Evolutionary conservation across 2,113 vertebrate genomes (phyloP).

Genomic region (Sarotherodon lohbergeri): DNA sequence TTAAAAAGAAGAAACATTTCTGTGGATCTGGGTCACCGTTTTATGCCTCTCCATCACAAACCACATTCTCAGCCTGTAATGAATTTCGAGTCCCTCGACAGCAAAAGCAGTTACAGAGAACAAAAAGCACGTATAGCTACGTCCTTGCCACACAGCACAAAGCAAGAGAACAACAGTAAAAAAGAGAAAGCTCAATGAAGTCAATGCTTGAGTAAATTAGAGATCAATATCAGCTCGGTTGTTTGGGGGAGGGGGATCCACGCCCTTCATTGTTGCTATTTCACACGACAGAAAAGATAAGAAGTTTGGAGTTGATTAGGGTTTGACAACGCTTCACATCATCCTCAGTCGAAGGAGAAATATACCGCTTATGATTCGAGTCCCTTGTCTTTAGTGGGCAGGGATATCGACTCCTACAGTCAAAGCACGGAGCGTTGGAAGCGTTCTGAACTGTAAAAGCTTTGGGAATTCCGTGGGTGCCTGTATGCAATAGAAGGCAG

Average conservation of each 20-base stretch:
- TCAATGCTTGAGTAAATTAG: slow-evolving; percentile 35
- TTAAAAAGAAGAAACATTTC: neutral
- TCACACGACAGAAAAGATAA: slow-evolving; percentile 9
- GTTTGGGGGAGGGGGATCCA: neutral
- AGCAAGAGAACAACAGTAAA: slow-evolving; percentile 13
- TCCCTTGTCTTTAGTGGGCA: neutral
- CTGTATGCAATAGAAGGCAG: slow-evolving; percentile 46
- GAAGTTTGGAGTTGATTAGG: neutral
- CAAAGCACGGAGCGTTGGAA: neutral
- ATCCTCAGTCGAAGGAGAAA: neutral
- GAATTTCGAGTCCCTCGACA: slow-evolving; percentile 6
- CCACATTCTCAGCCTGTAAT: slow-evolving; percentile 9
- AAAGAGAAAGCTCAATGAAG: slow-evolving; percentile 15
- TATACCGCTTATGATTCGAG: neutral
- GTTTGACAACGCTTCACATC: neutral
- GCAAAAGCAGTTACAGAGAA: slow-evolving; percentile 36
- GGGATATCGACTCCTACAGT: neutral
- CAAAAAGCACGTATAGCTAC: neutral
- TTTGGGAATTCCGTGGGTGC: slow-evolving; percentile 56
- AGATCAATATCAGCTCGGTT: slow-evolving; percentile 24
- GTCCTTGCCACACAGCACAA: neutral
- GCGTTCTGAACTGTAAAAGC: slow-evolving; percentile 34
- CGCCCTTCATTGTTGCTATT: neutral
- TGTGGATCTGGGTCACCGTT: neutral
- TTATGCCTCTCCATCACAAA: slow-evolving; percentile 1